A percentile compares a stretch with the other conserved stretches of the same genome.
Evolutionary conservation across 2,797 vertebrate genomes (phyloP).

Genomic region (Phoebastria nigripes): DNA sequence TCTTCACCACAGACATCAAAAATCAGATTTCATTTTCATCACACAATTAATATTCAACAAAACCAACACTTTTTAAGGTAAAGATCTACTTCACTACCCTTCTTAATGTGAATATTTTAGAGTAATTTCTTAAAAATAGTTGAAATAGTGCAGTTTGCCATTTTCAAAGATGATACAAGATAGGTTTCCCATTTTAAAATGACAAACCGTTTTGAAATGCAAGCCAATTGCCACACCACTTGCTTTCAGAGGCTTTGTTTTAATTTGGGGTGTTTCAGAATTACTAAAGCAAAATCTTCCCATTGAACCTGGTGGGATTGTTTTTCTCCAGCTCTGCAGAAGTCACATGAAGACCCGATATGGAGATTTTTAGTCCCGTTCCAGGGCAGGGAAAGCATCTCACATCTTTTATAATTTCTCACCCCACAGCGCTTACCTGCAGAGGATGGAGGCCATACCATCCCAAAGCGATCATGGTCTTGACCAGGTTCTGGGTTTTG

Average conservation of each 20-base stretch:
- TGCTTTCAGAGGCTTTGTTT: not conserved
- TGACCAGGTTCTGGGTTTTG: not conserved
- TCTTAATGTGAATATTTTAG: not conserved
- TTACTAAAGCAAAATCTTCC: not conserved
- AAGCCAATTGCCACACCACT: too few species aligned
- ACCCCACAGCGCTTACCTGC: rapidly evolving
- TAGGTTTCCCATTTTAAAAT: not conserved
- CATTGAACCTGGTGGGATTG: rapidly evolving
- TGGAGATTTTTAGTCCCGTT: not conserved
- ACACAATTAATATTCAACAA: not conserved
- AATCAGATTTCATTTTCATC: not conserved
- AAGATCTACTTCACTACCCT: not conserved
- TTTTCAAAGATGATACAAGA: not conserved
- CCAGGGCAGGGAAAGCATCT: not conserved
- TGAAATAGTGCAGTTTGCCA: not conserved
- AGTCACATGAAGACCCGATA: not conserved
- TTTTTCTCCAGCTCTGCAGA: not conserved
- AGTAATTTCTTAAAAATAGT: not conserved
- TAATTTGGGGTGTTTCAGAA: not conserved
- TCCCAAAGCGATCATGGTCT: not conserved
- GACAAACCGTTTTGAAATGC: not conserved
- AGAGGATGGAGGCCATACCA: not conserved
- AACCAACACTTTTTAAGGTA: not conserved
- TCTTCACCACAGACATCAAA: not conserved
- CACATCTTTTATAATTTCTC: not conserved